A percentile compares a stretch with the other conserved stretches of the same genome.
Evolutionary conservation across 2,888 invertebrate genomes (phyloP).

Genomic region (Plagodis pulveraria): DNA sequence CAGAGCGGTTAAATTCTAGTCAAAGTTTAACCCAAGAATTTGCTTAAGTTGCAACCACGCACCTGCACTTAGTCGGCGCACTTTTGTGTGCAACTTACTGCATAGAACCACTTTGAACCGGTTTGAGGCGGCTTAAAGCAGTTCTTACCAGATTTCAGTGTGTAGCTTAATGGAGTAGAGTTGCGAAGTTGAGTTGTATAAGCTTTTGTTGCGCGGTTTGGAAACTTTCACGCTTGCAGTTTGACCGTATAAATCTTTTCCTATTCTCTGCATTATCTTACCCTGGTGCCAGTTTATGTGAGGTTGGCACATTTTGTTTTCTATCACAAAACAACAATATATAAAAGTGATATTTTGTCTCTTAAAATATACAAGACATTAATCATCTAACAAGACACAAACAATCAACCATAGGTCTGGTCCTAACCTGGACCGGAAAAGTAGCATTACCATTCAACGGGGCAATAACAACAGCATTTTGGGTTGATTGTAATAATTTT

Average conservation of each 20-base stretch:
- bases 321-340: no score
- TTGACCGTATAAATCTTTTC: neutral
- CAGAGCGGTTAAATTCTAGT: slow-evolving; percentile 1
- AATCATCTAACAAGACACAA: no score
- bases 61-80: slow-evolving; percentile 12
- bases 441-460: no score
- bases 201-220: neutral
- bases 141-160: slow-evolving; percentile 7
- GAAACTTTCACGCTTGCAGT: neutral
- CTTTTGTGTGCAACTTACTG: slow-evolving; percentile 10
- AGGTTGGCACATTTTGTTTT: no score
- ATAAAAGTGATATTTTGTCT: no score
- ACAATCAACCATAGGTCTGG: no score
- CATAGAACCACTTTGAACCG: slow-evolving; percentile 34
- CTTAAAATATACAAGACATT: no score
- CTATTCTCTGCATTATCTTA: no score
- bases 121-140: slow-evolving; percentile 15
- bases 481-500: no score
- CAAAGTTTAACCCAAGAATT: slow-evolving; percentile 4
- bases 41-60: slow-evolving; percentile 9
- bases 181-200: neutral
- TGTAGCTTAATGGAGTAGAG: slow-evolving; percentile 20
- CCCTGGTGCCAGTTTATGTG: no score
- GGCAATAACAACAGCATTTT: no score
- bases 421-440: no score